Evolutionary conservation across 2,888 invertebrate genomes (phyloP).

Genomic region (Oasisia sp.): DNA sequence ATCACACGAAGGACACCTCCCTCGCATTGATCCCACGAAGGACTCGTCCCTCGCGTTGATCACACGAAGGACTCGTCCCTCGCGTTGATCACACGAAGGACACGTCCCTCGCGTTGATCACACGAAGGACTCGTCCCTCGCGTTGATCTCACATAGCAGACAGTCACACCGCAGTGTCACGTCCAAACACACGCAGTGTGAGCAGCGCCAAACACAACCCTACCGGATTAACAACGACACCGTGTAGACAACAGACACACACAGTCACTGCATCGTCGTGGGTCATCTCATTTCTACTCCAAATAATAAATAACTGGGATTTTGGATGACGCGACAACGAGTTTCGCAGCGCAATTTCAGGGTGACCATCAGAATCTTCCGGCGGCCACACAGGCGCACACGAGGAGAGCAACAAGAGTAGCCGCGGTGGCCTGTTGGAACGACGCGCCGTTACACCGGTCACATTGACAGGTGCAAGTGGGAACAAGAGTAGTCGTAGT

Average conservation of each 20-base stretch:
- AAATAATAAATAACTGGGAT: background rate
- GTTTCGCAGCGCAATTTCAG: background rate
- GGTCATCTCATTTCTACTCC: background rate
- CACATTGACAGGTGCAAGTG: too few relatives aligned
- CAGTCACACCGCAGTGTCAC: background rate
- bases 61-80: too few relatives aligned
- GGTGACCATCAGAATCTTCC: background rate
- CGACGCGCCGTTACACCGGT: background rate
- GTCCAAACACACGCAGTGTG: too few relatives aligned
- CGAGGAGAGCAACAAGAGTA: background rate
- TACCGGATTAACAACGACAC: background rate
- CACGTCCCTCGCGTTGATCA: too few relatives aligned
- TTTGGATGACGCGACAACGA: background rate
- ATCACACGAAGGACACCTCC: too few relatives aligned
- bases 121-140: too few relatives aligned
- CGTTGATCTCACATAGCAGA: too few relatives aligned
- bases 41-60: too few relatives aligned
- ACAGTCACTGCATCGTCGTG: background rate
- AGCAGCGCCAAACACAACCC: background rate
- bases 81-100: too few relatives aligned
- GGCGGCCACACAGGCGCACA: background rate
- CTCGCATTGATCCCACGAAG: too few relatives aligned
- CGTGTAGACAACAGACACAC: background rate
- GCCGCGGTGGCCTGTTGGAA: background rate
- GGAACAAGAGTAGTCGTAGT: background rate